Evolutionary conservation across 92 coral and sea anemone genomes (phyloP).

Genomic region (Porites evermanni): DNA sequence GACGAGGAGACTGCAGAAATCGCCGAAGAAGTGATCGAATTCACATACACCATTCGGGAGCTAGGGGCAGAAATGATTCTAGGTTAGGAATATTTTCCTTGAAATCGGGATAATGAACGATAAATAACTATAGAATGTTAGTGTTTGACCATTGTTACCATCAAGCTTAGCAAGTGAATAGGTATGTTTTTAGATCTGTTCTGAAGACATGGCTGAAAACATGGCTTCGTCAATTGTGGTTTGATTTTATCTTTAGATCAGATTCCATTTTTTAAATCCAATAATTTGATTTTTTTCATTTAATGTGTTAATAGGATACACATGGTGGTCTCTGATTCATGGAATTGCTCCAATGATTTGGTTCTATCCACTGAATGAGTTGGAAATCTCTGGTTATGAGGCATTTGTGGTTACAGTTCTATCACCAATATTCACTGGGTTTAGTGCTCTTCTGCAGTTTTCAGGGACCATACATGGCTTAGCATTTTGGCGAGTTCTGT

Average conservation of each 20-base stretch:
- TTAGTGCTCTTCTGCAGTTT: slow-evolving; percentile 70
- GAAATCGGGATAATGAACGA: too few relatives aligned
- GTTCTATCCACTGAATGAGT: slow-evolving; percentile 96
- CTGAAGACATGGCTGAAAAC: too few relatives aligned
- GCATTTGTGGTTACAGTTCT: slow-evolving; percentile 85
- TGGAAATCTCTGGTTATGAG: slow-evolving; percentile 97
- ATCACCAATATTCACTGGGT: slow-evolving; percentile 78
- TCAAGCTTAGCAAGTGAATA: too few relatives aligned
- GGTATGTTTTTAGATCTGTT: too few relatives aligned
- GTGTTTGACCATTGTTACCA: too few relatives aligned
- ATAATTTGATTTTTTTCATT: too few relatives aligned
- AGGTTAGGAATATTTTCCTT: slow-evolving; percentile 59
- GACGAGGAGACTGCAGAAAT: slow-evolving; percentile 92
- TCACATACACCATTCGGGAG: slow-evolving; percentile 85
- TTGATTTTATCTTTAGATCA: too few relatives aligned
- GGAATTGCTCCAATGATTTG: slow-evolving; percentile 96
- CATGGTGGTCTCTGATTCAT: slow-evolving; percentile 94
- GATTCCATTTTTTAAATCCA: too few relatives aligned
- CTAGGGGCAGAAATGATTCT: slow-evolving; percentile 86
- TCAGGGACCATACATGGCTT: slow-evolving; percentile 84
- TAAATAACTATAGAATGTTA: too few relatives aligned
- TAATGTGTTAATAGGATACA: slow-evolving; percentile 66
- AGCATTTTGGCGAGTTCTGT: slow-evolving; percentile 80
- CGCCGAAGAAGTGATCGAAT: slow-evolving; percentile 92
- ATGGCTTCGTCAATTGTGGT: too few relatives aligned